Base-by-base conservation (phyloP, 2,888 invertebrate genomes). In the Onchidella celtica region DNA sequence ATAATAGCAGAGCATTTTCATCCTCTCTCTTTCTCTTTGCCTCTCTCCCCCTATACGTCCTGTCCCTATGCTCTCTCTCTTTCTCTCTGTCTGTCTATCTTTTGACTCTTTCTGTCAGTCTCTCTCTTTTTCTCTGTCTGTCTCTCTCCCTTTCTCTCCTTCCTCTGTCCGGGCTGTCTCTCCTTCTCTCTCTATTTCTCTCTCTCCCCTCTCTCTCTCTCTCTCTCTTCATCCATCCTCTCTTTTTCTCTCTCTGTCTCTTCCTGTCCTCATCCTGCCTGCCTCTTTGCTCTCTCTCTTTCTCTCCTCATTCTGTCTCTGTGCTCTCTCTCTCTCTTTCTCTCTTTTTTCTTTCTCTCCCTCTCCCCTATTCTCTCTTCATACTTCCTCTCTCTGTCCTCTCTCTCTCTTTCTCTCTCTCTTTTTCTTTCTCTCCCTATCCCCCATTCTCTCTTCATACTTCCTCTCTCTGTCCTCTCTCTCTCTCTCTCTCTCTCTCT, bases 81-180 rank as follows among this genome's bases (percentile, higher is more conserved):
- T 14, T 73, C 57, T 40, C 3, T 73, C 59, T 73, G 57, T 73
- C 14, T 38, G 1, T 74, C 61, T 74, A 4, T 74, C 55, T 32
- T 27, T 74, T n/a, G n/a, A n/a, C n/a, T n/a, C n/a, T n/a, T n/a
- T n/a, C n/a, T n/a, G n/a, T n/a, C n/a, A n/a, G n/a, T n/a, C 59
- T 59, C 57, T 59, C n/a, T 32, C 34, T 74, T 9, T 59, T 29
- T 59, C 21, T 74, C 74, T 59, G 17, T 59, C 59, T 59, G 29
- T 55, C 59, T 74, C 11, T 55, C 24, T 59, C 1, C 17, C 47
- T 32, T 11, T 59, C 40, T 38, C 4, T 9, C 17, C 24, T 32
- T 29, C 9, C 32, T 47, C 17, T 47, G 9, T 47, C 9, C 9
- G 47, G 47, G 17, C n/a, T 24, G 3, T 24, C 63, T 24, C 63